phyloP scores from a whole-genome alignment of 2,888 invertebrate genomes.

The Aromia moschata region DNA sequence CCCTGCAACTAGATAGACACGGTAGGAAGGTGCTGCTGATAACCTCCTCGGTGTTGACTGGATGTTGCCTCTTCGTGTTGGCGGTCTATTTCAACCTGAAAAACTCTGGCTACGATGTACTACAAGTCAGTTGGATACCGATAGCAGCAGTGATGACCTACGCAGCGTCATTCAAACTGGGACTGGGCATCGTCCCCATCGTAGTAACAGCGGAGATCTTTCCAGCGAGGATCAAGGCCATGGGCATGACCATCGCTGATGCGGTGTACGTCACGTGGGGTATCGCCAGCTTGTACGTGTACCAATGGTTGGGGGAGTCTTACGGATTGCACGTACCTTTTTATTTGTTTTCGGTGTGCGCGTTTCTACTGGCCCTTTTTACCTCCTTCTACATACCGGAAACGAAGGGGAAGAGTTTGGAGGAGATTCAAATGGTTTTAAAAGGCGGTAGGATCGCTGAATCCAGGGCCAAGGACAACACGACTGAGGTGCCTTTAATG shows the following conservation, averaged over 20 bases:
- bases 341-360: conserved; percentile 54
- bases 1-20: conserved; percentile 55
- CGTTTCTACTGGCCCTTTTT: conserved; percentile 54
- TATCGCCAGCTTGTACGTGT: conserved; percentile 54
- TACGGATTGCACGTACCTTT: conserved; percentile 57
- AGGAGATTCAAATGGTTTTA: conserved; percentile 57
- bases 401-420: conserved; percentile 57
- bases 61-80: conserved; percentile 52
- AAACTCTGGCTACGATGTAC: conserved; percentile 47
- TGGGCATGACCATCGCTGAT: conserved; percentile 60
- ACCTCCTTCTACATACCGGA: conserved; percentile 56
- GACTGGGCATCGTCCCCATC: conserved; percentile 58
- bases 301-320: conserved; percentile 47
- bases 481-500: background rate
- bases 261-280: conserved; percentile 56
- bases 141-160: conserved; percentile 55
- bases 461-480: conserved; percentile 5
- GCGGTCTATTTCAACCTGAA: conserved; percentile 56
- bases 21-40: conserved; percentile 57
- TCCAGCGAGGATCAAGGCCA: conserved; percentile 59
- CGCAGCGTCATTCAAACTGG: conserved; percentile 56
- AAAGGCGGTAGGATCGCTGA: conserved; percentile 47
- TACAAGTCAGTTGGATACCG: conserved; percentile 56
- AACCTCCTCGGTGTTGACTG: conserved; percentile 55
- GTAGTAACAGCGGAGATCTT: conserved; percentile 60